Evolutionary conservation across 2,888 invertebrate species (phyloP).

Genomic region (Pediacus dermestoides): DNA sequence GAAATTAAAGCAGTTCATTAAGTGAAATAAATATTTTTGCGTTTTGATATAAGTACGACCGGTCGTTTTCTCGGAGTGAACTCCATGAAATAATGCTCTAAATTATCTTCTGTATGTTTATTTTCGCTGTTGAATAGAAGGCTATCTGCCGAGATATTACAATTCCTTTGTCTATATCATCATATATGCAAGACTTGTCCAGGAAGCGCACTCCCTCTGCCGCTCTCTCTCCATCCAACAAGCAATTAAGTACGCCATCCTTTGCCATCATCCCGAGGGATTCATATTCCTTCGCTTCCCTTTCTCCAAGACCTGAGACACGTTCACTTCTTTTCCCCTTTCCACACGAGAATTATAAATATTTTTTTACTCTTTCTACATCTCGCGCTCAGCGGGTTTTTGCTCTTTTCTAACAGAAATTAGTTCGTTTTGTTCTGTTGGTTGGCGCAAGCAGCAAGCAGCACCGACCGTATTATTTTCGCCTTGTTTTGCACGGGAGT

Average conservation of each 20-base stretch:
- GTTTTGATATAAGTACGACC: too few species aligned
- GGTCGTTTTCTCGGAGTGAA: too few species aligned
- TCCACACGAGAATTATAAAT: conserved; percentile 48
- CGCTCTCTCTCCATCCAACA: conserved; percentile 34
- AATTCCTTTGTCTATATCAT: conserved; percentile 50
- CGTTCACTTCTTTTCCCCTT: conserved; percentile 37
- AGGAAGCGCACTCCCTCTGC: conserved; percentile 31
- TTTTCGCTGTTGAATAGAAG: conserved; percentile 26
- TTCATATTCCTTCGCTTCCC: conserved; percentile 43
- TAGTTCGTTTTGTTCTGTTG: conserved; percentile 39
- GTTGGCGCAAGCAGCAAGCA: too few species aligned
- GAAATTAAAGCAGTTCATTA: too few species aligned
- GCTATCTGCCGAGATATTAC: conserved; percentile 32
- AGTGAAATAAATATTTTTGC: too few species aligned
- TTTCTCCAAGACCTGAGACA: conserved; percentile 28
- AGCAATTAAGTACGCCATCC: conserved; percentile 46
- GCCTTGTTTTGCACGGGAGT: too few species aligned
- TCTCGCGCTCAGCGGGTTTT: neutral
- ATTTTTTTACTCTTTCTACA: conserved; percentile 43
- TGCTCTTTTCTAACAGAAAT: conserved; percentile 33
- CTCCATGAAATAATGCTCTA: too few species aligned
- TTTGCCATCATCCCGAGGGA: conserved; percentile 43
- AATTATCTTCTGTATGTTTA: conserved; percentile 38
- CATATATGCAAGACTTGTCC: conserved; percentile 51
- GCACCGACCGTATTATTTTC: too few species aligned